Evolutionary conservation across 2,113 vertebrate genomes (phyloP), one percentile per base, ranked within the genome.

Genomic region (Macquaria australasica): DNA sequence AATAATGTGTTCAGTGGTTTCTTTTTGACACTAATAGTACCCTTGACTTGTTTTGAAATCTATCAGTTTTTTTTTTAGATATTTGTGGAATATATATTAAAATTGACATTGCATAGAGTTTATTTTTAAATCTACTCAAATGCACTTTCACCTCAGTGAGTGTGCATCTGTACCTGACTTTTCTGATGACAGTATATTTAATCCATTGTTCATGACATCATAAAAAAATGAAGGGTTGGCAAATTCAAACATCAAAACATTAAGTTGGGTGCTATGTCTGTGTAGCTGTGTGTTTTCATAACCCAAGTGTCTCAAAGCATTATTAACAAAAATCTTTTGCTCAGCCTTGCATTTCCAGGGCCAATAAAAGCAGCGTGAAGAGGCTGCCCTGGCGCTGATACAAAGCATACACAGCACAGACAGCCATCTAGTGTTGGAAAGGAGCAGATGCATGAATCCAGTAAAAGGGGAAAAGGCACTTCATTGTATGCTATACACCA

Each of bases 191-290:
- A 90, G 82, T 87, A 88, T 81, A 91, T 94, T 94, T 90, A 92
- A 93, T 94, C 87, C 85, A 77, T 83, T 80, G 79, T 89, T 94
- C 80, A 39, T 90, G 93, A 87, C 90, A 88, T 86, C 87, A 78
- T 90, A 88, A 92, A 92, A 83, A 85, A 77, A 25, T 66, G 66
- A 89, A 94, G 72, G 89, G 78, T 79, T 83, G 83, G 75, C 88
- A 92, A 93, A 92, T 93, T 93, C 90, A 92, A 91, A 95, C 91
- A 92, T 95, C 94, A 95, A 96, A 94, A 95, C 90, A 90, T 92
- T 87, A 93, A 91, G 91, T 91, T 87, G 89, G 90, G 88, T 81
- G 88, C 76, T 88, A 73, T 91, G 91, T 93, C 91, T 94, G 92
- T 91, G 93, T 88, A 88, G 84, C 84, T 91, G 92, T 93, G 92